Evolutionary conservation across 2,113 vertebrate genomes (phyloP).

Genomic region (Maccullochella peelii): DNA sequence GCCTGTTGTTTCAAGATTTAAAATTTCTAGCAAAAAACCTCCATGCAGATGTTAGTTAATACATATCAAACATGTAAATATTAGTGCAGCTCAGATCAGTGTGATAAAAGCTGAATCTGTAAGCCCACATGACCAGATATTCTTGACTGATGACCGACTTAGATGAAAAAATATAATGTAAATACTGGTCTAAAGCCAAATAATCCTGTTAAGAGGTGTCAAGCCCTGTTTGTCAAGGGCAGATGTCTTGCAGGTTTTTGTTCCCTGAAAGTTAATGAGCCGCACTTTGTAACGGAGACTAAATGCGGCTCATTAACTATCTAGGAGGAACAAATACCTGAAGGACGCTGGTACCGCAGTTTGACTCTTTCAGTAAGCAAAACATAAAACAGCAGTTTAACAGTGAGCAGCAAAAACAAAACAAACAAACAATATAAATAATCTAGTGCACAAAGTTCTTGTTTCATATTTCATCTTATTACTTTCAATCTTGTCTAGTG

Average conservation of each 20-base stretch:
- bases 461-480: neutral
- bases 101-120: conserved; percentile 2
- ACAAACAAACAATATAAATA: neutral
- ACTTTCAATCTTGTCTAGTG: neutral
- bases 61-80: neutral
- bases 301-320: conserved; percentile 63
- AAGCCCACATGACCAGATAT: neutral
- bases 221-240: conserved; percentile 59
- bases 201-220: conserved; percentile 55
- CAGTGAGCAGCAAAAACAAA: neutral
- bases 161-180: conserved; percentile 52
- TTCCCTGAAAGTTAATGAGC: conserved; percentile 66
- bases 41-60: neutral
- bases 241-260: conserved; percentile 56
- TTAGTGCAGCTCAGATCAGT: neutral
- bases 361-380: conserved; percentile 9
- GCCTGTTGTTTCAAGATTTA: neutral
- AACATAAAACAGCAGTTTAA: conserved; percentile 13
- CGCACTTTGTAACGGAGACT: conserved; percentile 47
- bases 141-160: conserved; percentile 30
- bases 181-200: conserved; percentile 34
- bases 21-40: neutral
- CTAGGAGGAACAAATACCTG: conserved; percentile 55
- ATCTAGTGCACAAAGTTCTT: neutral
- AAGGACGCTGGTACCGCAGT: conserved; percentile 49